Percentiles rank a stretch among this genome's conserved stretches.
Conservation (phyloP, 2,797 vertebrate genomes). For the Hemibagrus guttatus region DNA sequence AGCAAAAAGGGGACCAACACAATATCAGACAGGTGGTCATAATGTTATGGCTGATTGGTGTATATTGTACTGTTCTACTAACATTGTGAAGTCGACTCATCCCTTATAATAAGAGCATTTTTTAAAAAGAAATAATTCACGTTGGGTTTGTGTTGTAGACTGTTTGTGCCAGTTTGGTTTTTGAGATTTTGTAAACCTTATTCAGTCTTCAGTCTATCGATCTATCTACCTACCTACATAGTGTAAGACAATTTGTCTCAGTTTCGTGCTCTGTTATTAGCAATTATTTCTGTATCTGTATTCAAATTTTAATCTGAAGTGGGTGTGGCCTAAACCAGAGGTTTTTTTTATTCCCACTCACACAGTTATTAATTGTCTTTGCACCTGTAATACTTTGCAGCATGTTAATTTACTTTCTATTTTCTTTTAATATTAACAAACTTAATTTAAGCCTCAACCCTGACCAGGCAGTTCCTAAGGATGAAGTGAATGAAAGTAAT, state of each 20-base stretch:
- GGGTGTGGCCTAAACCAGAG: background rate
- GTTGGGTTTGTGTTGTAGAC: background rate
- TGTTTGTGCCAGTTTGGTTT: background rate
- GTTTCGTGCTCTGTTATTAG: background rate
- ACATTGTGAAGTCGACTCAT: background rate
- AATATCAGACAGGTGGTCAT: no score
- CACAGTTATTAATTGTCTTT: background rate
- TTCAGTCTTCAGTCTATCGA: background rate
- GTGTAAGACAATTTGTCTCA: background rate
- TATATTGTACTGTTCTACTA: background rate
- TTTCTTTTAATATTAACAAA: background rate
- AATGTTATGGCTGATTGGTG: no score
- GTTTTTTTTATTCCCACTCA: background rate
- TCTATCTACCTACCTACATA: background rate
- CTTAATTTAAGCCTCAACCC: background rate
- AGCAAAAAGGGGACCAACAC: no score
- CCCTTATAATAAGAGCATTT: background rate
- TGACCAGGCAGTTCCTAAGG: background rate
- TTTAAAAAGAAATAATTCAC: background rate
- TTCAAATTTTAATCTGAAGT: background rate
- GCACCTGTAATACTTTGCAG: background rate
- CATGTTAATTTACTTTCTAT: background rate
- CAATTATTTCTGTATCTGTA: background rate
- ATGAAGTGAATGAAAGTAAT: background rate
- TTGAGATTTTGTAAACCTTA: background rate